Percentiles rank a stretch among this genome's conserved stretches.
phyloP scores from a whole-genome alignment of 2,797 vertebrate genomes.

The Melopsittacus undulatus region DNA sequence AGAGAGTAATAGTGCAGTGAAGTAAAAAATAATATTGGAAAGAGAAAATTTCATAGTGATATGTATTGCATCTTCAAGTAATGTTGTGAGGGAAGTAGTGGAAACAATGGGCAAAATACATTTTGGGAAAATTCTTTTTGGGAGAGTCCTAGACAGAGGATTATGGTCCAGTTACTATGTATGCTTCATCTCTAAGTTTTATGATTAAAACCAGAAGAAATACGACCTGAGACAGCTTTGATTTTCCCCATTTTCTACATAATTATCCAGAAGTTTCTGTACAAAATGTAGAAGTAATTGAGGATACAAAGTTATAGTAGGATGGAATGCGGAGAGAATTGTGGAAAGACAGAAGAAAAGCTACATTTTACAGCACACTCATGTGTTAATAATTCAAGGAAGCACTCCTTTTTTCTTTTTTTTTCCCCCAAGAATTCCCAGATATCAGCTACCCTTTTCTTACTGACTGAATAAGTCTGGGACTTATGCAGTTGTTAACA shows the following conservation, averaged over 20 bases:
- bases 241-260: background rate
- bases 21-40: background rate
- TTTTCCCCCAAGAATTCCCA: background rate
- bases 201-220: background rate
- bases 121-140: background rate
- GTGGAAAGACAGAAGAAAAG: background rate
- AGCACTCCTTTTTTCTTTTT: background rate
- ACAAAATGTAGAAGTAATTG: background rate
- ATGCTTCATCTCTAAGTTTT: background rate
- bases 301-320: background rate
- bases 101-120: background rate
- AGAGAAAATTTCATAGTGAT: background rate
- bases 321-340: background rate
- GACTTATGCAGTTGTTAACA: background rate
- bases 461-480: fast-evolving
- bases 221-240: background rate
- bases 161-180: background rate
- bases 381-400: background rate
- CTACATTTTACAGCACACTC: background rate
- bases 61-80: background rate
- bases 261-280: background rate
- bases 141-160: background rate
- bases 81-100: background rate
- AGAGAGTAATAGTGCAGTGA: background rate
- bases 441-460: background rate